These are phyloP conservation scores for Pinna nobilis DNA, from an alignment of 1,140 invertebrate species.

Conservation along the genomic window DNA sequence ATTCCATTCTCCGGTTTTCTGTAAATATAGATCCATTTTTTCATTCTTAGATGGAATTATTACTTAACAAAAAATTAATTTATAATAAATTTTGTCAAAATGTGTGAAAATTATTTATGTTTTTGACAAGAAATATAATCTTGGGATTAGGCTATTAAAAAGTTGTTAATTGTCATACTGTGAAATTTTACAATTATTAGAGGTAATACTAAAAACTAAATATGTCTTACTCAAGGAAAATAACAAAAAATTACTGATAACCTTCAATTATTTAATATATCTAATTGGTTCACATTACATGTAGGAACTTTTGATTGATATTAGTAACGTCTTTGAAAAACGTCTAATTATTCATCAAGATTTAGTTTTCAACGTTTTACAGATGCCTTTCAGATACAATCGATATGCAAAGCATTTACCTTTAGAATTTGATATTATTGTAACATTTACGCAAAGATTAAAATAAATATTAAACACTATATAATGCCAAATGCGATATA, in stretches of 20 bases:
- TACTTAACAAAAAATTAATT: neutral
- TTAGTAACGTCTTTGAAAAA: no score
- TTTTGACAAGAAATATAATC: neutral
- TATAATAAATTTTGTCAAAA: neutral
- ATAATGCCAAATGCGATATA: slow-evolving; percentile 12
- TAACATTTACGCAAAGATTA: neutral
- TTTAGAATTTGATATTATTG: neutral
- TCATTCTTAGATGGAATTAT: neutral
- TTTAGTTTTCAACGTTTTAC: no score
- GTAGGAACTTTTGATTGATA: no score
- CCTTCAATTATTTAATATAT: no score
- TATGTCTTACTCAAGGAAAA: no score
- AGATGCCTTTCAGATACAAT: neutral
- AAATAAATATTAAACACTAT: neutral
- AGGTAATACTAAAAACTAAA: no score
- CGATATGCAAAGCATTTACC: neutral
- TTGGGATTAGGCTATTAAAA: neutral
- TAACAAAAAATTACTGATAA: no score
- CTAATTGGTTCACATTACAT: no score
- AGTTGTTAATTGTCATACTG: neutral
- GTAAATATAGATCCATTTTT: slow-evolving; percentile 2
- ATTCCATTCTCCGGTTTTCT: slow-evolving; percentile 86
- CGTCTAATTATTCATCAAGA: no score
- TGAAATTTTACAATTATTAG: no score
- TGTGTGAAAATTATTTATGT: no score